Base-by-base conservation (phyloP, 23 tunicate genomes). In the Aplidium turbinatum region DNA sequence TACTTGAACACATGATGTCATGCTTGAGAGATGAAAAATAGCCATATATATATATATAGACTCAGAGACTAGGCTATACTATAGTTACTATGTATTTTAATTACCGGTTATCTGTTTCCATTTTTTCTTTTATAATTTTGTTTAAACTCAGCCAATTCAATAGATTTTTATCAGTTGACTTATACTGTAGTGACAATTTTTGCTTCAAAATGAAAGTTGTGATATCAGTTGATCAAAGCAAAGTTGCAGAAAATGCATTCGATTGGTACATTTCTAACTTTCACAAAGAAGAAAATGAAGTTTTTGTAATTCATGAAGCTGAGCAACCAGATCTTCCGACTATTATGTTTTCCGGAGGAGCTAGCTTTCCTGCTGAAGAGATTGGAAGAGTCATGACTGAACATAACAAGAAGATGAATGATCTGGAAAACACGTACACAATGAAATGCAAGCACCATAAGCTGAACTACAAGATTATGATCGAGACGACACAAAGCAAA, bases 211-310 rank as follows among this genome's bases (percentile, higher is more conserved):
- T 86, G 93, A 86, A 86, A 38, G 85, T 79, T 2, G 38, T 78
- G 4, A 72, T 86, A 48, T 85, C 93, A 33, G 93, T 86, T 7
- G 93, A 86, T 79, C 63, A 73, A 0, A 86, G 93, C 60, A 69
- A 71, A 33, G 57, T 63, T 20, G 85, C 93, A 31, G 80, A 86
- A 63, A 53, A 72, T 19, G 78, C 93, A 30, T 79, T 38, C 29
- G 47, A 71, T 31, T 86, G 84, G 72, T 83, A 83, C 68, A 24
- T 83, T 28, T 38, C 64, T 0, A 64, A 75, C 35, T 30, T 83
- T 23, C 89, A 83, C 68, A 83, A 75, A 54, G 67, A 64, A 62
- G 89, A 52, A 35, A 63, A 83, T 63, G 68, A 64, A 34, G 62
- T 83, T 2, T 20, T 75, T 29, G 36, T 83, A 4, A 52, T 46